These are phyloP conservation scores for Sesia apiformis DNA, from an alignment of 2,888 invertebrate species.

Conservation along the genomic window DNA sequence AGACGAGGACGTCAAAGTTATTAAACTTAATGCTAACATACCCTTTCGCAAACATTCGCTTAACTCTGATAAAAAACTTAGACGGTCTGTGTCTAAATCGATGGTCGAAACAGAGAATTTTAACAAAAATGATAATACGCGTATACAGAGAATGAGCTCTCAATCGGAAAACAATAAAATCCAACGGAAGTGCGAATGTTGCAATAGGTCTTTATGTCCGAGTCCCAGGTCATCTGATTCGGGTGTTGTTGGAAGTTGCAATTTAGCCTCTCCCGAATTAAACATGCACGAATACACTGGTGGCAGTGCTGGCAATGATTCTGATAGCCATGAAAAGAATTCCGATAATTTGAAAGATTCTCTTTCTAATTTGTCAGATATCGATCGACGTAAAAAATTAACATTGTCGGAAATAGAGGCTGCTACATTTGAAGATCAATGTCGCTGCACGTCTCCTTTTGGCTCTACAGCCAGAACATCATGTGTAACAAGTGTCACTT, in stretches of 20 bases:
- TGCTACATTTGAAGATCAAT: slow-evolving; percentile 79
- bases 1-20: slow-evolving; percentile 54
- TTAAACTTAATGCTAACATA: slow-evolving; percentile 51
- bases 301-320: slow-evolving; percentile 44
- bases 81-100: slow-evolving; percentile 59
- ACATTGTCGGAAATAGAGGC: slow-evolving; percentile 75
- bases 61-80: slow-evolving; percentile 75
- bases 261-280: slow-evolving; percentile 82
- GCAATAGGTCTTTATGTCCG: slow-evolving; percentile 76
- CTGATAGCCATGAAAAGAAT: slow-evolving; percentile 48
- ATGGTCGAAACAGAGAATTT: slow-evolving; percentile 58
- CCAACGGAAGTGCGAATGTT: slow-evolving; percentile 72
- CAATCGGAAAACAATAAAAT: slow-evolving; percentile 53
- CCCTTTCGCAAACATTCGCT: slow-evolving; percentile 73
- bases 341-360: slow-evolving; percentile 36
- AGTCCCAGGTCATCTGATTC: slow-evolving; percentile 87
- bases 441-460: slow-evolving; percentile 82
- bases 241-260: slow-evolving; percentile 89
- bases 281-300: slow-evolving; percentile 49
- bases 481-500: slow-evolving; percentile 72
- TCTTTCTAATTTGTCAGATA: slow-evolving; percentile 37
- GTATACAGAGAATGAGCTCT: slow-evolving; percentile 57
- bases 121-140: slow-evolving; percentile 35
- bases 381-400: slow-evolving; percentile 44
- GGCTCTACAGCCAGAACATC: slow-evolving; percentile 82